Base-by-base conservation (phyloP, 2,888 invertebrate species). In the Shargacucullia verbasci region DNA sequence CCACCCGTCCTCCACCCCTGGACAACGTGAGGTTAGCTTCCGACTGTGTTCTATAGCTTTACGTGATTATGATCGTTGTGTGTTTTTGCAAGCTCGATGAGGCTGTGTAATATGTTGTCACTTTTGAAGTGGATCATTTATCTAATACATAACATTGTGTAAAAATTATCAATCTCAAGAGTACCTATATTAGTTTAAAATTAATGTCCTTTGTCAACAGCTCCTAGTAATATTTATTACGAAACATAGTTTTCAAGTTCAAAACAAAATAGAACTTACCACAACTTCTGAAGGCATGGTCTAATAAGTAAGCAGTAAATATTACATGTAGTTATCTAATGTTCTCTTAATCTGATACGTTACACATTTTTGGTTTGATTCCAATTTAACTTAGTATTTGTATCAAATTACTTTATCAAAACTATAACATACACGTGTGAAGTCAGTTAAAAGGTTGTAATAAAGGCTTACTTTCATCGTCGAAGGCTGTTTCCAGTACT, bases 401-500 rank as follows among this genome's bases (percentile, higher is more conserved):
- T 29, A 38, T 3, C 4, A 10, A 0, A 8, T 12, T 45, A 35
- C 4, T 43, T n/a, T 27, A 9, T 39, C 34, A n/a, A 14, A 3
- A 4, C 20, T 20, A 20, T 27, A 14, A 38, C 8, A 15, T 41
- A 33, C 43, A 15, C 11, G 31, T 38, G 25, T 4, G 10, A 31
- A 29, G 37, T 35, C 14, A 25, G 31, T 40, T 40, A 33, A 10
- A 53, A 31, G 14, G 9, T 48, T 48, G 14, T 1, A 14, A n/a
- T 10, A 39, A 9, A 25, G 33, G 72, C 97, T 97, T 95, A 97
- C 97, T 97, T 95, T 97, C 97, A 90, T 97, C 97, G 71, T 97
- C 96, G 72, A 95, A 94, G 41, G 94, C 92, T 15, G 95, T 89
- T 59, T 96, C 95, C 67, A 91, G 96, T 45, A 96, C 94, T 76